phyloP scores from a whole-genome alignment of 2,113 vertebrate genomes.

The Thryonomys swinderianus region DNA sequence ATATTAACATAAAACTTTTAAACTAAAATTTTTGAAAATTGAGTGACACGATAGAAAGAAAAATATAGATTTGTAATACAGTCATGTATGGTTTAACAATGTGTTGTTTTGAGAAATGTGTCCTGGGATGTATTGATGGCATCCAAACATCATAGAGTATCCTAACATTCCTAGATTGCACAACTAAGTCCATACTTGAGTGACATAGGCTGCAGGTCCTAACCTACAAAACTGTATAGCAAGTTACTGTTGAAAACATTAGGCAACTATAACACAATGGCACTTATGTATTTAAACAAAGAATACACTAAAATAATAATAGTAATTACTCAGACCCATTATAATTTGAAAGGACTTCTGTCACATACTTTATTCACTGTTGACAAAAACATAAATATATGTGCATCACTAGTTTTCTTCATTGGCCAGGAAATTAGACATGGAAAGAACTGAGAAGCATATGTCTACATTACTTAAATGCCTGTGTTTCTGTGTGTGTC shows the following conservation, averaged over 20 bases:
- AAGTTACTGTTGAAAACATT: not conserved
- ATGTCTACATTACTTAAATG: not conserved
- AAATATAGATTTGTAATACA: not conserved
- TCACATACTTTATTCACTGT: not conserved
- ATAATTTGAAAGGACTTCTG: not conserved
- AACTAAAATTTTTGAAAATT: not conserved
- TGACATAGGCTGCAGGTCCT: not conserved
- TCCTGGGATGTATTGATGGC: not conserved
- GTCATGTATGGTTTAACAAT: not conserved
- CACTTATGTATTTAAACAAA: not conserved
- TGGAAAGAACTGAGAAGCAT: not conserved
- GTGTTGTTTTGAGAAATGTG: not conserved
- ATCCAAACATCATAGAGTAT: not conserved
- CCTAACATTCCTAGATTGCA: no score
- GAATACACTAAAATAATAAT: not conserved
- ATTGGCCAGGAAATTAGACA: not conserved
- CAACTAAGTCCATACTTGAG: not conserved
- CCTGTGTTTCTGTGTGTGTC: not conserved
- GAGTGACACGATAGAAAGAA: not conserved
- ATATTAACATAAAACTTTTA: not conserved
- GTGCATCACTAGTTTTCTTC: not conserved
- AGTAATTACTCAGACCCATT: not conserved
- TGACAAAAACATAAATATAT: not conserved
- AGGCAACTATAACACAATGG: not conserved
- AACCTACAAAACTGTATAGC: not conserved